phyloP scores from a whole-genome alignment of 2,797 vertebrate genomes.

The Pangasius sanitwongsei region DNA sequence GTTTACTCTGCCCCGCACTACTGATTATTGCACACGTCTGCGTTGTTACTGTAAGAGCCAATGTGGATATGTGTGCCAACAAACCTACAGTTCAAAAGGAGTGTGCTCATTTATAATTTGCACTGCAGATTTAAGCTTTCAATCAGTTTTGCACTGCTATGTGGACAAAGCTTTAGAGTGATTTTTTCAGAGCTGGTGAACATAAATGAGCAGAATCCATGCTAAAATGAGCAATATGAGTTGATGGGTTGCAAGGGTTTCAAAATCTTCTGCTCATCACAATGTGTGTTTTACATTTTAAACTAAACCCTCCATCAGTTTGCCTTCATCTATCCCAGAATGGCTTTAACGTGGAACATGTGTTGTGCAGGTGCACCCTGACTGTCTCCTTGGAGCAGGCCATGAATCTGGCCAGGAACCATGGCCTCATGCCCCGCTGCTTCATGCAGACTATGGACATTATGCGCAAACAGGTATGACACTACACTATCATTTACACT shows the following conservation, averaged over 20 bases:
- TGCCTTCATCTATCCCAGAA: background rate
- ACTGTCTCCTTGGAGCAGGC: slow-evolving; percentile 94
- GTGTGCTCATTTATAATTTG: background rate
- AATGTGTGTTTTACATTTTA: background rate
- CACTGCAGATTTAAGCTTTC: too few relatives aligned
- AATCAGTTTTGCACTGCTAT: background rate
- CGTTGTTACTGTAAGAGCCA: background rate
- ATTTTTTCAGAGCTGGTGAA: background rate
- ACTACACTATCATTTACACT: background rate
- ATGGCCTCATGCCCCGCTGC: slow-evolving; percentile 91
- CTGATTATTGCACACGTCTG: background rate
- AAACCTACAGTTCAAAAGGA: background rate
- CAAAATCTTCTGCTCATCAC: background rate
- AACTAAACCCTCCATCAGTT: background rate
- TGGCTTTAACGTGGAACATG: slow-evolving; percentile 32
- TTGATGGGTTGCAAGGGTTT: background rate
- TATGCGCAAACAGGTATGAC: slow-evolving; percentile 93
- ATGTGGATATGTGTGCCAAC: background rate
- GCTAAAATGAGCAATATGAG: background rate
- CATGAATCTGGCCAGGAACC: slow-evolving; percentile 89
- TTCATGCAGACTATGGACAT: slow-evolving; percentile 98
- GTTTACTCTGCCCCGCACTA: background rate
- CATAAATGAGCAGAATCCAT: background rate
- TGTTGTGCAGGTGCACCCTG: slow-evolving; percentile 82
- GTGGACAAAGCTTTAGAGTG: background rate